Percentiles rank a stretch among this genome's conserved stretches.
Conservation (phyloP, 2,888 invertebrate species). For the Ecdyonurus torrentis region DNA sequence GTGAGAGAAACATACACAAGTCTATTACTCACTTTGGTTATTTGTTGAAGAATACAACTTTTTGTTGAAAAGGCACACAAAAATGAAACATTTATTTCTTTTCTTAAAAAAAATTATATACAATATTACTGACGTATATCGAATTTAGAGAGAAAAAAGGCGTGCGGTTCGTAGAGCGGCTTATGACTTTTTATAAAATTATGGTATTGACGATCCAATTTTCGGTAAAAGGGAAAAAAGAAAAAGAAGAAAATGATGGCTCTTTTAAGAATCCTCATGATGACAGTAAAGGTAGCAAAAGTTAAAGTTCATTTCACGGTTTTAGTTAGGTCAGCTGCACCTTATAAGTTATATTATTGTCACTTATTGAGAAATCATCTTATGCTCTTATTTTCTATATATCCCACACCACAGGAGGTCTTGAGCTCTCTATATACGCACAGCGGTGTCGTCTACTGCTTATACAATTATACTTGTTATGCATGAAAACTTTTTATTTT, state of each 20-base stretch:
- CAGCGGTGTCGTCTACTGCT: not conserved
- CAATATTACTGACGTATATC: not conserved
- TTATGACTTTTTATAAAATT: not conserved
- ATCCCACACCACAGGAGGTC: too few species aligned
- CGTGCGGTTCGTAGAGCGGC: too few species aligned
- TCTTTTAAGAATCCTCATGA: too few species aligned
- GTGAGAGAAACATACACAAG: too few species aligned
- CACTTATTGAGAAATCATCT: not conserved
- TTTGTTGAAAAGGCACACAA: not conserved
- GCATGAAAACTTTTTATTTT: not conserved
- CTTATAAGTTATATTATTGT: not conserved
- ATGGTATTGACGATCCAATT: not conserved
- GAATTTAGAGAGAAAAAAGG: not conserved
- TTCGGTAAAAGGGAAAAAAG: too few species aligned
- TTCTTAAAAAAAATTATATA: not conserved
- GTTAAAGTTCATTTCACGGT: not conserved
- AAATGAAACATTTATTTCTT: not conserved
- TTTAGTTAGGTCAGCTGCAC: not conserved
- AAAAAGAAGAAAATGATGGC: too few species aligned
- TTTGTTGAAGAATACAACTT: not conserved
- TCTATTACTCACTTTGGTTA: not conserved
- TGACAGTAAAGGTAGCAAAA: too few species aligned
- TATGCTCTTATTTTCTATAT: too few species aligned
- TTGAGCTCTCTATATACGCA: not conserved
- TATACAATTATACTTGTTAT: not conserved